Evolutionary conservation across 1,140 invertebrate species (phyloP), one percentile per base, ranked within the genome.

Genomic region (Leptinotarsa defecta): DNA sequence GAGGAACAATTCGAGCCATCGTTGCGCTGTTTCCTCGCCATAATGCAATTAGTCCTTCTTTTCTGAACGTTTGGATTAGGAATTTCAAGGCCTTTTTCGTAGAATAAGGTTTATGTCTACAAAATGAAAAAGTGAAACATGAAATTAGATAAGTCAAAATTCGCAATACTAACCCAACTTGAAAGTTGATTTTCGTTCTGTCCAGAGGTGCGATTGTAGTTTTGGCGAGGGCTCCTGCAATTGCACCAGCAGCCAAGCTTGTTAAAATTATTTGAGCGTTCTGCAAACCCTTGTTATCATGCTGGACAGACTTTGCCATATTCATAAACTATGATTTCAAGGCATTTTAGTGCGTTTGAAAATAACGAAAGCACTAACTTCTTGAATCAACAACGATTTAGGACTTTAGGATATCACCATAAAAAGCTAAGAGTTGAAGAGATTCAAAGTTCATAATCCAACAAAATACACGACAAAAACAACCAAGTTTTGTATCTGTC

Each of bases 21-120:
- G 97, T 99, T 1, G 98, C 98, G 77, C 95, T 96, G 88, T 99
- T 99, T 13, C 98, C 98, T 62, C 98, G 88, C 96, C 97, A 99
- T 75, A 99, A 86, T 74, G 93, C 93, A 8, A 92, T 77, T 22
- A 96, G 85, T 3, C 98, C 95, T 82, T 97, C 94, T 20, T 88
- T 89, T 78, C 87, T 87, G 74, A 92, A 92, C 22, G 92, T 92
- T 48, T 91, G 84, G 48, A 88, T 78, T n/a, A 99, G 83, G 87
- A 98, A 99, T 65, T 89, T 83, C 2, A 94, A 81, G 0, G 95
- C 97, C 27, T 92, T 93, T 76, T 87, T 89, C 73, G 93, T 91
- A 0, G 94, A 94, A 86, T 96, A 99, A 22, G 90, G 90, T 68
- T 89, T 89, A 80, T 95, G 90, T 20, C 90, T 90, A 81, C 15